Percentiles rank a stretch among this genome's conserved stretches.
Evolutionary conservation across 2,888 invertebrate species (phyloP).

Genomic region (Phyllotreta cruciferae): DNA sequence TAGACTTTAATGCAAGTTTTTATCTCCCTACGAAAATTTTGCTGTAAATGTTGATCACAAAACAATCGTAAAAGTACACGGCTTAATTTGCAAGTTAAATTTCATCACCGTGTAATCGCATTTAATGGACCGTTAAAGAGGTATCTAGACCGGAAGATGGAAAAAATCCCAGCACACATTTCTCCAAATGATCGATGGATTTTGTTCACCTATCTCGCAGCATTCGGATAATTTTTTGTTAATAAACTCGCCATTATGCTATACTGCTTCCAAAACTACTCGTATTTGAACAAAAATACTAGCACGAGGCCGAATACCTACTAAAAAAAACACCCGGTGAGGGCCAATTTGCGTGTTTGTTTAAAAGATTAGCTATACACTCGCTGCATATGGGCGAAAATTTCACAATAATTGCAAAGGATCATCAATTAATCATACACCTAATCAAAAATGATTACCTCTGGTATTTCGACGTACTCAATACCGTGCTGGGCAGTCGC

Average conservation of each 20-base stretch:
- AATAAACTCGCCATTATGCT: not conserved
- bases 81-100: too few species aligned
- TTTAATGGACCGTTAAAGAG: too few species aligned
- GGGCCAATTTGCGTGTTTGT: slow-evolving; percentile 28
- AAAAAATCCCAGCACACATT: too few species aligned
- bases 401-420: slow-evolving; percentile 19
- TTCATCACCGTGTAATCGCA: too few species aligned
- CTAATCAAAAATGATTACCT: slow-evolving; percentile 63
- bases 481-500: slow-evolving; percentile 80
- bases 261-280: slow-evolving; percentile 14
- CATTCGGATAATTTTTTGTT: too few species aligned
- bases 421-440: slow-evolving; percentile 18
- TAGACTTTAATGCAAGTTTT: too few species aligned
- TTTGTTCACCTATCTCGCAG: too few species aligned
- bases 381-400: slow-evolving; percentile 23
- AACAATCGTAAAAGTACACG: too few species aligned
- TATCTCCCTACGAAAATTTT: too few species aligned
- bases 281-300: slow-evolving; percentile 22
- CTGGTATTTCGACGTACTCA: slow-evolving; percentile 77
- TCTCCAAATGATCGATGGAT: too few species aligned
- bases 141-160: too few species aligned
- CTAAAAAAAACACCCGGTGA: slow-evolving; percentile 19
- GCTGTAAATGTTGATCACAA: too few species aligned
- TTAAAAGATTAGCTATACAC: slow-evolving; percentile 18
- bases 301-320: slow-evolving; percentile 23